These are phyloP conservation scores for Ancistrus triradiatus DNA, from an alignment of 2,113 vertebrate species.

Conservation along the genomic window DNA sequence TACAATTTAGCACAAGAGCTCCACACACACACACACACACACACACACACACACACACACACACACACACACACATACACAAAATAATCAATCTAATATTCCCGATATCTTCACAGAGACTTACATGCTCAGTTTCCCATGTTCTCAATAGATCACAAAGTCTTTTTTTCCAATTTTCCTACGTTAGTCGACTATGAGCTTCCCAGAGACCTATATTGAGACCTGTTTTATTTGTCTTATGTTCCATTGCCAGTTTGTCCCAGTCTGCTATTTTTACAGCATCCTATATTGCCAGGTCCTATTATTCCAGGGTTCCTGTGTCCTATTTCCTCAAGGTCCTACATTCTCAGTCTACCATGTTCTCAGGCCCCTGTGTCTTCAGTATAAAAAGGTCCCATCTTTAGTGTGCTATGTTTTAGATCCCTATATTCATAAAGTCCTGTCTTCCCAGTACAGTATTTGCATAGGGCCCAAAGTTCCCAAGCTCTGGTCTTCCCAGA, in stretches of 20 bases:
- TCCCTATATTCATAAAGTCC: background rate
- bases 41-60: too few relatives aligned
- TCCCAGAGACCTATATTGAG: too few relatives aligned
- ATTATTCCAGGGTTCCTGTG: background rate
- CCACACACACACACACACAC: conserved; percentile 20
- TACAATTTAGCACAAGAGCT: conserved; percentile 26
- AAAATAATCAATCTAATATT: too few relatives aligned
- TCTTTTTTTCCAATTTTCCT: background rate
- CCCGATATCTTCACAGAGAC: too few relatives aligned
- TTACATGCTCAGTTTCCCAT: background rate
- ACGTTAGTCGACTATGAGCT: background rate
- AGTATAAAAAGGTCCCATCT: background rate
- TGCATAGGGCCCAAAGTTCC: too few relatives aligned
- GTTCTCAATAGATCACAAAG: background rate
- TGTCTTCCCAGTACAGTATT: background rate
- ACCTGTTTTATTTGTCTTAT: too few relatives aligned
- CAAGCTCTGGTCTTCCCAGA: too few relatives aligned
- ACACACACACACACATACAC: conserved; percentile 18
- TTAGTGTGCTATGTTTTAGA: background rate
- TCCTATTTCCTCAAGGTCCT: background rate
- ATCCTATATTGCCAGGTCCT: background rate
- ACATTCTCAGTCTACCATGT: background rate
- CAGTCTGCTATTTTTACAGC: background rate
- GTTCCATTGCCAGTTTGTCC: background rate
- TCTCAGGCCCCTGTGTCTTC: background rate